Evolutionary conservation across 92 coral and sea anemone species (phyloP), one percentile per base, ranked within the genome.

Genomic region (Zoanthus sansibaricus): DNA sequence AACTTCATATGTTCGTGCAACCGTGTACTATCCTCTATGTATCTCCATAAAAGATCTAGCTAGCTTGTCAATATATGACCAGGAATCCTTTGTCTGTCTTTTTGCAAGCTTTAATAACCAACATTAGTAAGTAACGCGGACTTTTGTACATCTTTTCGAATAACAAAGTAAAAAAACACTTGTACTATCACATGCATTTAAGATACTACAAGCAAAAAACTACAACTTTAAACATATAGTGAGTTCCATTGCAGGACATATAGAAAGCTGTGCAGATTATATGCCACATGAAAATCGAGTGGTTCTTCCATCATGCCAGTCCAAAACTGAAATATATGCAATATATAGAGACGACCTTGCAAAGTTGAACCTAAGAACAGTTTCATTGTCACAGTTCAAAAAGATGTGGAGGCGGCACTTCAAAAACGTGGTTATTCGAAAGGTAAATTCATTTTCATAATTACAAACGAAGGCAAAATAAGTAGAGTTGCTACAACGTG

Each of bases 381-480:
- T 66, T 5, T 66, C 71, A 9, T 15, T 32, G 37, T 66, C 71
- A 17, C 9, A 20, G 5, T 66, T 66, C 30, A 66, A 66, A 30
- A 16, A 66, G 20, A 66, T 66, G 71, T 66, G 71, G 71, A 66
- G 25, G 71, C 71, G 30, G 9, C 20, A 66, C 71, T 66, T 66
- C 30, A n/a, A n/a, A 66, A n/a, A n/a, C 31, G 71, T 66, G 21
- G 20, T 66, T 2, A 66, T 14, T 7, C 71, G 25, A 66, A 66
- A 66, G 71, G 71, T 66, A 66, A 66, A 66, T 52, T 33, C 42
- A 0, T 33, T 33, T 33, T 33, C 2, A 33, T 33, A 33, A 33
- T 3, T 1, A 33, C 3, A 33, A 33, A 33, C 42, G 42, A 33
- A 33, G 42, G 42, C n/a, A 33, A 33, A 1, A 33, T 33, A 33